phyloP scores from a whole-genome alignment of 2,113 vertebrate species.

The Nymphicus hollandicus region DNA sequence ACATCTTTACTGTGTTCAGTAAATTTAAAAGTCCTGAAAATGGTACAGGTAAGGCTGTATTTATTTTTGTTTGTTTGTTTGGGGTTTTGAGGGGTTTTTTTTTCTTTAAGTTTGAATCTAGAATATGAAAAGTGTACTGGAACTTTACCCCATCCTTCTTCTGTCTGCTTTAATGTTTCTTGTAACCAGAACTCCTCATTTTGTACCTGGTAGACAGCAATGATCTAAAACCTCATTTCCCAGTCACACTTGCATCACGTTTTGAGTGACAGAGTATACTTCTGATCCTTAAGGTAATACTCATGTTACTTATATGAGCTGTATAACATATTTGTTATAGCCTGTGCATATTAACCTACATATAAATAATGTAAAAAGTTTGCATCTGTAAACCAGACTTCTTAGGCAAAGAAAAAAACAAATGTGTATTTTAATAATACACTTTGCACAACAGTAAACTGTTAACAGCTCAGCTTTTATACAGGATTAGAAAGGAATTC shows the following conservation, averaged over 20 bases:
- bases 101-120: background rate
- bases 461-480: background rate
- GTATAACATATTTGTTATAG: background rate
- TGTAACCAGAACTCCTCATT: background rate
- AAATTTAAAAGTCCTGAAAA: background rate
- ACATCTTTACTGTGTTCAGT: background rate
- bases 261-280: background rate
- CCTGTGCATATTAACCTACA: background rate
- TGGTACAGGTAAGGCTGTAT: background rate
- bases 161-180: background rate
- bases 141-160: background rate
- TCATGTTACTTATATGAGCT: background rate
- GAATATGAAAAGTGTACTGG: background rate
- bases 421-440: background rate
- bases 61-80: background rate
- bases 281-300: background rate
- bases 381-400: background rate
- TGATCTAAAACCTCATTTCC: background rate
- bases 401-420: background rate
- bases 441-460: slow-evolving; percentile 1
- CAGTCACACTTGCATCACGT: background rate
- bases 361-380: background rate
- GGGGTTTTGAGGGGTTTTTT: background rate
- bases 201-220: background rate
- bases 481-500: background rate